Base-by-base conservation (phyloP, 2,113 vertebrate genomes). In the Salminus brasiliensis region DNA sequence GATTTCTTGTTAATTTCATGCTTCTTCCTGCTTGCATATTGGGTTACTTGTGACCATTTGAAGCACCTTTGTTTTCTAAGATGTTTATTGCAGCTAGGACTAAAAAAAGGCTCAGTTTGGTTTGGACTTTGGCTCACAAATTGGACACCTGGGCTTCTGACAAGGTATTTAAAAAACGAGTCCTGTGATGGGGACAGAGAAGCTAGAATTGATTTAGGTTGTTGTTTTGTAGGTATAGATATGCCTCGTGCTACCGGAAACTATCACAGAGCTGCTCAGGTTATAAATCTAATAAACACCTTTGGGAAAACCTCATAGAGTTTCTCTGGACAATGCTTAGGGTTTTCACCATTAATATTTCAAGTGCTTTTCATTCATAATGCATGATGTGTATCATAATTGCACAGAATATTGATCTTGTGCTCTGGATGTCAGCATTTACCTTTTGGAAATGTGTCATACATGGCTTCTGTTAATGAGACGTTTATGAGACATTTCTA, bases 271-370 rank as follows among this genome's bases (percentile, higher is more conserved):
- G 23, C 23, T 25, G 2, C 7, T 53, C n/a, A 34, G n/a, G 25
- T 36, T 74, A 55, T 57, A 4, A 68, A 79, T 45, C 43, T 49
- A 63, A 57, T 59, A 62, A 78, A 60, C 59, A 30, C 53, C 41
- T 74, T 57, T 23, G 27, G 15, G 55, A 74, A 60, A 66, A 73
- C 62, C 32, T 41, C 23, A 0, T 43, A 13, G 13, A 53, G 12
- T 59, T 30, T 63, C 11, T 25, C 41, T 30, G 30, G 57, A 43
- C 25, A 43, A 10, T 11, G 39, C 76, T 69, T 39, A 41, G 32
- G 45, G 23, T 57, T 66, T 23, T 73, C 59, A 76, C 66, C 57
- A 83, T 79, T 47, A 82, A 82, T 83, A 74, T 83, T 83, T 69
- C 45, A 74, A n/a, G 23, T 63, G 29, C 9, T 16, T 30, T 2